Conservation (phyloP, 2,113 vertebrate species). For the Stegastes partitus region DNA sequence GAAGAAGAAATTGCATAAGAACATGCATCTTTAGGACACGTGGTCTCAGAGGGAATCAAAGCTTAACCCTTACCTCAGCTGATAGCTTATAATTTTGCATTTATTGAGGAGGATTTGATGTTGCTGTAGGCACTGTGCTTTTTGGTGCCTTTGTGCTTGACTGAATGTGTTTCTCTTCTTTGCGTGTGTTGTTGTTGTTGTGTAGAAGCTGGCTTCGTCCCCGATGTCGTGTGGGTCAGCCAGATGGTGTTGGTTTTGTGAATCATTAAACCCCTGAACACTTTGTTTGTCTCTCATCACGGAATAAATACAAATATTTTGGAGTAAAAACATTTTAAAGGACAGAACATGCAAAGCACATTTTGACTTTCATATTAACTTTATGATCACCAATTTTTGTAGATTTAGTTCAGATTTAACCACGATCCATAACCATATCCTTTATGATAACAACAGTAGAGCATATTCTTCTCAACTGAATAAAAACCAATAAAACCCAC, state of each 20-base stretch:
- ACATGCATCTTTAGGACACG: not conserved
- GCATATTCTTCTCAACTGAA: no score
- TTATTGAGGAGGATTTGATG: conserved; percentile 85
- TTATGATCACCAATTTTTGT: no score
- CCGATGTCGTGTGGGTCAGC: conserved; percentile 92
- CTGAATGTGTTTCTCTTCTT: not conserved
- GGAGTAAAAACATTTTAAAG: no score
- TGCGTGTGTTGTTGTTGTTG: not conserved
- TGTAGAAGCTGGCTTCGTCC: conserved; percentile 89
- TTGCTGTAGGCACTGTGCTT: conserved; percentile 62
- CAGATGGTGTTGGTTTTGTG: conserved; percentile 90
- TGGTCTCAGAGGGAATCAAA: conserved; percentile 4
- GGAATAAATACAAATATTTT: not conserved
- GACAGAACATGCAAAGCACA: no score
- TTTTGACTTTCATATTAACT: no score
- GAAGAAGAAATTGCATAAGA: no score
- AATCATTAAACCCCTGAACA: conserved; percentile 72
- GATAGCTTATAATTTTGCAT: not conserved
- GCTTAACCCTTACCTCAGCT: not conserved
- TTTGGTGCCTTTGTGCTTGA: not conserved
- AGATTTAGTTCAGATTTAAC: no score
- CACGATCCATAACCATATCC: no score
- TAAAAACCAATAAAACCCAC: no score
- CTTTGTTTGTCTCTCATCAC: not conserved
- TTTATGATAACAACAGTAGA: no score